Conservation (phyloP, 2,797 vertebrate genomes). For the Pygocentrus nattereri region DNA sequence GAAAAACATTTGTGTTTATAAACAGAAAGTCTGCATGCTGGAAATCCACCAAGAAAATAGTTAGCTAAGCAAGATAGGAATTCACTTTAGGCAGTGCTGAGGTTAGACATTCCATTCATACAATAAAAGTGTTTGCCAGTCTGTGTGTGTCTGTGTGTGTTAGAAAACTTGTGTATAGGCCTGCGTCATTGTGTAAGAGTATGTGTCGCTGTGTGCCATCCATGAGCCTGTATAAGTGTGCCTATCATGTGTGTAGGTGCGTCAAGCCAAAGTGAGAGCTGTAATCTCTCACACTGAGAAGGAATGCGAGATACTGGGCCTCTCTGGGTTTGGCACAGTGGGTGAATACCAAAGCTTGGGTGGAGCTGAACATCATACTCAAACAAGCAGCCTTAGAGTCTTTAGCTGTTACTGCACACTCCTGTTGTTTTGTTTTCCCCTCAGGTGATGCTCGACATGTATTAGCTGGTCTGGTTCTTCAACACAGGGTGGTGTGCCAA, state of each 20-base stretch:
- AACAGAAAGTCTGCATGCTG: not conserved
- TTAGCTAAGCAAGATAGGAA: not conserved
- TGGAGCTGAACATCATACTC: constrained; percentile 42
- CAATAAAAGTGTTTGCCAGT: no score
- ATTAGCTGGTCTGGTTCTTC: not conserved
- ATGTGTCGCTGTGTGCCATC: not conserved
- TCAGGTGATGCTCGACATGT: not conserved
- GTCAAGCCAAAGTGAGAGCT: not conserved
- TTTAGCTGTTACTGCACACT: not conserved
- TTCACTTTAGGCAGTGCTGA: not conserved
- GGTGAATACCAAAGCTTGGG: constrained; percentile 49
- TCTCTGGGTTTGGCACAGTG: constrained; percentile 40
- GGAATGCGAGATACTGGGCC: constrained; percentile 47
- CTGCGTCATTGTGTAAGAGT: not conserved
- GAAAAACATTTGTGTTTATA: not conserved
- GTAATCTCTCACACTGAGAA: constrained; percentile 30
- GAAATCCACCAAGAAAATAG: not conserved
- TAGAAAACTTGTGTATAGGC: not conserved
- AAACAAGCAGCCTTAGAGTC: not conserved
- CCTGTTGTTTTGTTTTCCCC: constrained; percentile 29
- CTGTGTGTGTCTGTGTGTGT: not conserved
- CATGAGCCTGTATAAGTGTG: not conserved
- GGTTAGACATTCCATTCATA: not conserved
- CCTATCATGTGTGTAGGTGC: constrained; percentile 17
- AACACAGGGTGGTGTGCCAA: not conserved